These are phyloP conservation scores for Brachypterus glaber DNA, from an alignment of 2,888 invertebrate genomes.

Conservation along the genomic window DNA sequence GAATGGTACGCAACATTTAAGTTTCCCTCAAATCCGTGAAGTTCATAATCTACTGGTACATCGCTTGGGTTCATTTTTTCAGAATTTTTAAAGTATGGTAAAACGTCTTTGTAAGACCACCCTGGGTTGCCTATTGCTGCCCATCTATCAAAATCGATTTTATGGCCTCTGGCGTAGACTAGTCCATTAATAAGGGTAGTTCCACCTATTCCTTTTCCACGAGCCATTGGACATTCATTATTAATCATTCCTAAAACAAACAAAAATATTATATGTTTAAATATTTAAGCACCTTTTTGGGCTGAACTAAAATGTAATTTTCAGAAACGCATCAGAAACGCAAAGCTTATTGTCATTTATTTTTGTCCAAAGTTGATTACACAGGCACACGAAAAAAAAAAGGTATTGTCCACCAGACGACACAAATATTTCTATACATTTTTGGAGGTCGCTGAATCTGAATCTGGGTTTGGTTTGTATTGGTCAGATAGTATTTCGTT, in stretches of 20 bases:
- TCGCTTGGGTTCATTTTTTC: neutral
- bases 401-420: too few species aligned
- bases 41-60: neutral
- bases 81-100: slow-evolving; percentile 41
- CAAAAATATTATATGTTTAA: too few species aligned
- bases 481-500: too few species aligned
- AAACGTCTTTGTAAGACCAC: slow-evolving; percentile 49
- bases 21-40: neutral
- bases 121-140: slow-evolving; percentile 29
- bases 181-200: slow-evolving; percentile 42
- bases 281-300: too few species aligned
- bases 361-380: too few species aligned
- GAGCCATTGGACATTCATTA: slow-evolving; percentile 32
- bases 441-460: too few species aligned
- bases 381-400: too few species aligned
- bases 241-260: slow-evolving; percentile 26
- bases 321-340: too few species aligned
- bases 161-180: slow-evolving; percentile 42
- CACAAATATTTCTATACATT: too few species aligned
- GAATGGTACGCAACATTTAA: neutral
- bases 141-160: slow-evolving; percentile 42
- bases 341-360: too few species aligned
- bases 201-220: slow-evolving; percentile 46
- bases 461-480: too few species aligned
- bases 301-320: too few species aligned